Percentiles rank a stretch among this genome's conserved stretches.
Conservation (phyloP, 2,113 vertebrate species). For the Lampris megalopsis region DNA sequence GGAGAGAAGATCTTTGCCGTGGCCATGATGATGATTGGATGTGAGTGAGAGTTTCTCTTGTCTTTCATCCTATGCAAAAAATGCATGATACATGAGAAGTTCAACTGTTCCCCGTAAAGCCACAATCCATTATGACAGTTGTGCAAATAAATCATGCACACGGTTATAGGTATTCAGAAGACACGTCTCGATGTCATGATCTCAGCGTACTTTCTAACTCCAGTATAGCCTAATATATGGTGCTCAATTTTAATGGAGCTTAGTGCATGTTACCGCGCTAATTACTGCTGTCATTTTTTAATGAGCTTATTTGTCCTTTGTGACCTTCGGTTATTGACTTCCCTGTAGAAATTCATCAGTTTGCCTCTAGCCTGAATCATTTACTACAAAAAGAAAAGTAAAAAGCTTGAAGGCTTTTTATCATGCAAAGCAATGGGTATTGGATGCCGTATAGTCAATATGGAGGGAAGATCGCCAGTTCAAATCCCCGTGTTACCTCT, state of each 20-base stretch:
- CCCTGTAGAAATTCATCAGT: not conserved
- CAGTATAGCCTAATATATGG: constrained; percentile 1
- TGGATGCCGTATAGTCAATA: not conserved
- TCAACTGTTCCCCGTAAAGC: constrained; percentile 52
- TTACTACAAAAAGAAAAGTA: too few relatives aligned
- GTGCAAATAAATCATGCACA: constrained; percentile 50
- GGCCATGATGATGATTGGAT: constrained; percentile 99
- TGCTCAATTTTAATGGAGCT: not conserved
- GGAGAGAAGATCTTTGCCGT: constrained; percentile 99
- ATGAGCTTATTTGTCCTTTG: not conserved
- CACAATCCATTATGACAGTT: constrained; percentile 28
- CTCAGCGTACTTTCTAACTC: constrained; percentile 10
- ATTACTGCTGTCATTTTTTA: not conserved
- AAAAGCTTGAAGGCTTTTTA: too few relatives aligned
- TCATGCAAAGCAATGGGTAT: not conserved
- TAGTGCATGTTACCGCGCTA: not conserved
- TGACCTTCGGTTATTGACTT: not conserved
- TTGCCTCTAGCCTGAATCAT: not conserved
- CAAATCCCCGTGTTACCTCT: too few relatives aligned
- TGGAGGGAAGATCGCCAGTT: too few relatives aligned
- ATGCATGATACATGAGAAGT: constrained; percentile 40
- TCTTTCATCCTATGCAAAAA: constrained; percentile 17
- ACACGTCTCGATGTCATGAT: constrained; percentile 36
- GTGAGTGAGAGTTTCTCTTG: constrained; percentile 85
- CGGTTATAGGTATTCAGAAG: constrained; percentile 20